phyloP scores from a whole-genome alignment of 1,140 invertebrate genomes.

The Platyscapa corneri region DNA sequence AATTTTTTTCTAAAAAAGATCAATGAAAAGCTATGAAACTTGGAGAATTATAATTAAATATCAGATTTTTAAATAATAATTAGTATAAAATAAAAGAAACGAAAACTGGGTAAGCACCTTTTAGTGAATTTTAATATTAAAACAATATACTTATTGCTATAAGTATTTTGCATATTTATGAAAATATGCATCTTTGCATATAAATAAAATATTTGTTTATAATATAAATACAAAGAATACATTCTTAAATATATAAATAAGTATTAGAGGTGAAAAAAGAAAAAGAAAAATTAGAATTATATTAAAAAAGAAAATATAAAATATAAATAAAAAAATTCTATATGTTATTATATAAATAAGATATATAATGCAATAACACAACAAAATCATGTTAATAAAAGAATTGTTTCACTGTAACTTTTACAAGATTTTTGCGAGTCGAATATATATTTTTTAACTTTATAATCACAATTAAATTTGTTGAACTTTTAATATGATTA shows the following conservation, averaged over 20 bases:
- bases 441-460: slow-evolving; percentile 8
- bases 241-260: not conserved
- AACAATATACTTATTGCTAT: not conserved
- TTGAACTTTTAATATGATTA: not conserved
- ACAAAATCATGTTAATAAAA: slow-evolving; percentile 2
- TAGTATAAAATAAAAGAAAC: not conserved
- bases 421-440: slow-evolving; percentile 33
- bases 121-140: not conserved
- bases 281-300: too few relatives aligned
- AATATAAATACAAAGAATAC: not conserved
- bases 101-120: not conserved
- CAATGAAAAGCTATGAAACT: not conserved
- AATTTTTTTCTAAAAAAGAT: not conserved
- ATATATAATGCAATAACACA: slow-evolving; percentile 8
- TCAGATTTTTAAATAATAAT: not conserved
- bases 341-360: slow-evolving; percentile 6
- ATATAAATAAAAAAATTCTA: not conserved
- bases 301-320: too few relatives aligned
- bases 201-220: not conserved
- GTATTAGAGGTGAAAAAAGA: not conserved
- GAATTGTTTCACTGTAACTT: slow-evolving; percentile 50
- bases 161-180: not conserved
- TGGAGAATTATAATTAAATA: not conserved
- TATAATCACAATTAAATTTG: not conserved
- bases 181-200: not conserved